A percentile compares a stretch with the other conserved stretches of the same genome.
Conservation (phyloP, 2,888 invertebrate species). For the Podotricha telesiphe region DNA sequence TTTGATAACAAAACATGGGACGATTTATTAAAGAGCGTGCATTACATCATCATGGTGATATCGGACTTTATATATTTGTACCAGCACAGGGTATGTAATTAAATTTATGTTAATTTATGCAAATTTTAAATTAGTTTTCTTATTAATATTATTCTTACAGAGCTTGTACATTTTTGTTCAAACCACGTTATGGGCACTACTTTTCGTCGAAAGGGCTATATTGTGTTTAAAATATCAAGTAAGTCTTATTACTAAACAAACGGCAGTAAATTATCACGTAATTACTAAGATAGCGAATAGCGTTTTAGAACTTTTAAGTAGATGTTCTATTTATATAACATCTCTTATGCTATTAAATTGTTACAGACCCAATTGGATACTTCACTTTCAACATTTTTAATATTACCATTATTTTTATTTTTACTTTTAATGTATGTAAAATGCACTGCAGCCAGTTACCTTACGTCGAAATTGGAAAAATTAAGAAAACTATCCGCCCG, state of each 20-base stretch:
- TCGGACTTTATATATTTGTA: constrained; percentile 53
- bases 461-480: constrained; percentile 52
- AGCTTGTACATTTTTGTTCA: constrained; percentile 58
- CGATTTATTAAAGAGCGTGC: constrained; percentile 45
- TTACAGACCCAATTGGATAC: constrained; percentile 13
- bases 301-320: no score
- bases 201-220: constrained; percentile 58
- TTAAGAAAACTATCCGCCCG: constrained; percentile 55
- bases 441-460: constrained; percentile 15
- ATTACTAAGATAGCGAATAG: no score
- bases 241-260: not conserved
- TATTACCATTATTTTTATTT: not conserved
- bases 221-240: constrained; percentile 41
- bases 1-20: constrained; percentile 25
- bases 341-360: not conserved
- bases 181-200: constrained; percentile 56
- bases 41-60: constrained; percentile 54
- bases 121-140: not conserved
- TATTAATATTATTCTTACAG: constrained; percentile 50
- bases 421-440: not conserved
- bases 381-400: not conserved
- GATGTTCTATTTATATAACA: not conserved
- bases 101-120: not conserved
- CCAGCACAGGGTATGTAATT: constrained; percentile 43
- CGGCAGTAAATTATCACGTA: not conserved